Conservation (phyloP, 2,113 vertebrate species). For the Vulpes lagopus region DNA sequence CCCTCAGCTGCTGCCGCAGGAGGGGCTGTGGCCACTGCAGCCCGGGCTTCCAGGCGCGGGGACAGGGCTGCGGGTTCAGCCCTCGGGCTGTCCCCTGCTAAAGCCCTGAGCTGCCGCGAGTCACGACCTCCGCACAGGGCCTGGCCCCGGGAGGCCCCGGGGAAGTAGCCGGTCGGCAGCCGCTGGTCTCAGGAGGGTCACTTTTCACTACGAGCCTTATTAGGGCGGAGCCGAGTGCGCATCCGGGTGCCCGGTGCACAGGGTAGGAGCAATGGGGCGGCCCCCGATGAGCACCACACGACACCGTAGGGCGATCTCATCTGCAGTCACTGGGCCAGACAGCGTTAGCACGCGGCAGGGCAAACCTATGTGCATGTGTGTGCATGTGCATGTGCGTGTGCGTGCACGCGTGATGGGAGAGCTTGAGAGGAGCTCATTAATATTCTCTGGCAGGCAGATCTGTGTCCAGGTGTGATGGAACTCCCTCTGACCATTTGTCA, state of each 20-base stretch:
- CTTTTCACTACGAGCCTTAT: background rate
- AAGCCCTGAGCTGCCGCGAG: background rate
- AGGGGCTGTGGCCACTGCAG: too few species aligned
- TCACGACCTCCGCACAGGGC: too few species aligned
- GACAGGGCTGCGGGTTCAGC: background rate
- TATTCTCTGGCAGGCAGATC: background rate
- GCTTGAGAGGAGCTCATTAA: background rate
- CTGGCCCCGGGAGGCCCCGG: background rate
- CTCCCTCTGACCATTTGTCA: background rate
- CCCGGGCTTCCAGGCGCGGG: too few species aligned
- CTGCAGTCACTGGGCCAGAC: background rate
- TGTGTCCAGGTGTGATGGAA: background rate
- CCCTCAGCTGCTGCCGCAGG: too few species aligned
- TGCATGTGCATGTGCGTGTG: background rate
- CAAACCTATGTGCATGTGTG: fast-evolving
- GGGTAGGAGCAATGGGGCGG: too few species aligned
- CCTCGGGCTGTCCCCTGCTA: background rate
- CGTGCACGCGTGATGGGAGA: background rate
- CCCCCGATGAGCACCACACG: background rate
- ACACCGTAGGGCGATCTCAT: background rate
- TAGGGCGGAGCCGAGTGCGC: background rate
- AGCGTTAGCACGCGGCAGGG: background rate
- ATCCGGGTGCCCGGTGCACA: too few species aligned
- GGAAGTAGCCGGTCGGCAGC: background rate
- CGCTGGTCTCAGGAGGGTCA: background rate